phyloP scores from a whole-genome alignment of 2,888 invertebrate species.

The Mimas tiliae region DNA sequence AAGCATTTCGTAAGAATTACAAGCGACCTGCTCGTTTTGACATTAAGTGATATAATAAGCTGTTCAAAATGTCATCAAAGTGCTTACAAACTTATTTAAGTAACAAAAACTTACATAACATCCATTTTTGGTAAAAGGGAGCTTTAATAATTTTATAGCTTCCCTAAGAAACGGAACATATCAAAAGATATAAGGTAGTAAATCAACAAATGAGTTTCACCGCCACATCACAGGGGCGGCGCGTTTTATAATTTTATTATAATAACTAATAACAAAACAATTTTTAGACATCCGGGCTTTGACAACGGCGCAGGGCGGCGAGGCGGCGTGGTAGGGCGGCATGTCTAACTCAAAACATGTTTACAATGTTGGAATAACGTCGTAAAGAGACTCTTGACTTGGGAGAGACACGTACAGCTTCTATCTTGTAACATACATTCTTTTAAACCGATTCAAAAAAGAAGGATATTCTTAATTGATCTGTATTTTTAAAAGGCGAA shows the following conservation, averaged over 20 bases:
- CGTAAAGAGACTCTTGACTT: constrained; percentile 29
- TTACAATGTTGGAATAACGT: constrained; percentile 31
- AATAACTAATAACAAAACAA: constrained; percentile 56
- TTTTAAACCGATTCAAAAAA: too few relatives aligned
- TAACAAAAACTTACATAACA: constrained; percentile 25
- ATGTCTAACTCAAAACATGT: constrained; percentile 31
- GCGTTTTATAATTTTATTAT: constrained; percentile 49
- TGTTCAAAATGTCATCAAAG: not conserved
- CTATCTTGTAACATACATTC: not conserved
- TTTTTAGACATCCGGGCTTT: constrained; percentile 57
- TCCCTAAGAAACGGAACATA: constrained; percentile 40
- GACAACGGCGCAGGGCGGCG: constrained; percentile 36
- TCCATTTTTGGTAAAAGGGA: constrained; percentile 30
- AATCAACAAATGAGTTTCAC: constrained; percentile 55
- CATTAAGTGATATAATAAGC: too few relatives aligned
- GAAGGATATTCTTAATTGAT: too few relatives aligned
- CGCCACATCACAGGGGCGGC: constrained; percentile 56
- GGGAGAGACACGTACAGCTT: not conserved
- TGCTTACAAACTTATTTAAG: not conserved
- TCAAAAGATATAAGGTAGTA: constrained; percentile 47
- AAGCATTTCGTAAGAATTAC: too few relatives aligned
- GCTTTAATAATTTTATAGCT: constrained; percentile 48
- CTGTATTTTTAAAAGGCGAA: too few relatives aligned
- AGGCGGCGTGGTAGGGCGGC: constrained; percentile 18
- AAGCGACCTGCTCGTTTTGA: too few relatives aligned